phyloP scores from a whole-genome alignment of 2,797 vertebrate species.

The Basileuterus tristriatus region DNA sequence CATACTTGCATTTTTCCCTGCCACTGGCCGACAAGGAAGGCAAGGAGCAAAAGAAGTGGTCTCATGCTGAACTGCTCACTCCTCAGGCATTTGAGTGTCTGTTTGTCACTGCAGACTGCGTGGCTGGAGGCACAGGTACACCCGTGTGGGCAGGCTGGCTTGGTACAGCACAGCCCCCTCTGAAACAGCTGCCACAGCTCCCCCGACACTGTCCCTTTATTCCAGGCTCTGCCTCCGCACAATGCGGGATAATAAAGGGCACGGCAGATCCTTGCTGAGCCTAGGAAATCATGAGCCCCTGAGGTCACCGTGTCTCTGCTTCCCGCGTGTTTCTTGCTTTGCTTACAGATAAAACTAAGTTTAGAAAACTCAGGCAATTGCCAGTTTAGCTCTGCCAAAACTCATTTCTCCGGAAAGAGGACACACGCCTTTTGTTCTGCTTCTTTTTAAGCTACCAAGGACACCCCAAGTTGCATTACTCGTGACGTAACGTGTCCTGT shows the following conservation, averaged over 20 bases:
- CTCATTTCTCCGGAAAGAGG: slow-evolving; percentile 15
- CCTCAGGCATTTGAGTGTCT: neutral
- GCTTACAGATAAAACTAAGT: slow-evolving; percentile 56
- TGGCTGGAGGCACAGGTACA: slow-evolving; percentile 2
- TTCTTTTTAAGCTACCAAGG: slow-evolving; percentile 55
- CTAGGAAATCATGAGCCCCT: slow-evolving; percentile 29
- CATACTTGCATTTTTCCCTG: slow-evolving; percentile 19
- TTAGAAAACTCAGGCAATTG: slow-evolving; percentile 44
- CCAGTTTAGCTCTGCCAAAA: slow-evolving; percentile 31
- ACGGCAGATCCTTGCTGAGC: slow-evolving; percentile 38
- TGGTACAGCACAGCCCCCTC: neutral
- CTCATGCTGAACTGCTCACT: neutral
- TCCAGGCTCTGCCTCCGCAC: neutral
- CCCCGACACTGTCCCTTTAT: neutral
- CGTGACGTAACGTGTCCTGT: neutral
- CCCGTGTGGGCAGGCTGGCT: neutral
- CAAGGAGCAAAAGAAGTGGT: slow-evolving; percentile 37
- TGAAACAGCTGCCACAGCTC: neutral
- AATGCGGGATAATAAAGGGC: slow-evolving; percentile 1
- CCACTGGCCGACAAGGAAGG: slow-evolving; percentile 19
- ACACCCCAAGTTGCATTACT: slow-evolving; percentile 40
- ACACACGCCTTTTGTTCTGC: slow-evolving; percentile 31
- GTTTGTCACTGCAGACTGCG: neutral
- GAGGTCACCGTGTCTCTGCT: slow-evolving; percentile 25
- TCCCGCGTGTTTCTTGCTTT: slow-evolving; percentile 31